Base-by-base conservation (phyloP, 1,140 invertebrate genomes). In the Sinonovacula constricta region DNA sequence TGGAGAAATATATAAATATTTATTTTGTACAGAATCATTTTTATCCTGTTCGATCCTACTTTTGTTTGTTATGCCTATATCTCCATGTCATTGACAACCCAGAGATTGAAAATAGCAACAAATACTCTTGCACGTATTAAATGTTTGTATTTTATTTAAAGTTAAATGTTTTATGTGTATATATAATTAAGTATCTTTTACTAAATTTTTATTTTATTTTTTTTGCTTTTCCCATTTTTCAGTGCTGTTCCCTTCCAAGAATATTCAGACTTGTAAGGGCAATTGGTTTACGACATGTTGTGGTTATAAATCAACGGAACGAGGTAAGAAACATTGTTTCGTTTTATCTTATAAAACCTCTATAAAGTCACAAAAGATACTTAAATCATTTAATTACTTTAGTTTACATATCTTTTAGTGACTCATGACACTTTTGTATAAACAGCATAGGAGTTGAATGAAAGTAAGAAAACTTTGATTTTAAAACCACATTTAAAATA, bases 191-290 rank as follows among this genome's bases (percentile, higher is more conserved):
- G 18, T 45, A 10, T 10, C 39, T 45, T 18, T 45, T 45, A n/a
- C n/a, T 45, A 45, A 45, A 45, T 10, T 28, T 59, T 59, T 59
- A 24, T 22, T n/a, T 7, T 45, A 45, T 45, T 7, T 10, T 45
- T 10, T 45, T 18, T 2, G 0, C 15, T 66, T 76, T 71, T 36
- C 53, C 67, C 78, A 83, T 81, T 57, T 94, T 94, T 71, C 91
- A 96, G 93, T 94, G 93, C 83, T 94, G 97, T 53, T 97, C 97
- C 2, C 92, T 99, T 60, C 96, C 96, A 59, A 93, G 97, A 76
- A 94, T 98, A 82, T 99, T 99, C 89, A 92, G 94, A 69, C 92
- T 99, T n/a, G 99, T 99, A 90, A 92, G 98, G 80, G 97, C 95
- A 24, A 91, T 99, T 15, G 98, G 98, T 1, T 92, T 99, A 63